A percentile compares a stretch with the other conserved stretches of the same genome.
These are phyloP conservation scores for Phalloptychus januarius DNA, from an alignment of 2,797 vertebrate species.

Conservation along the genomic window DNA sequence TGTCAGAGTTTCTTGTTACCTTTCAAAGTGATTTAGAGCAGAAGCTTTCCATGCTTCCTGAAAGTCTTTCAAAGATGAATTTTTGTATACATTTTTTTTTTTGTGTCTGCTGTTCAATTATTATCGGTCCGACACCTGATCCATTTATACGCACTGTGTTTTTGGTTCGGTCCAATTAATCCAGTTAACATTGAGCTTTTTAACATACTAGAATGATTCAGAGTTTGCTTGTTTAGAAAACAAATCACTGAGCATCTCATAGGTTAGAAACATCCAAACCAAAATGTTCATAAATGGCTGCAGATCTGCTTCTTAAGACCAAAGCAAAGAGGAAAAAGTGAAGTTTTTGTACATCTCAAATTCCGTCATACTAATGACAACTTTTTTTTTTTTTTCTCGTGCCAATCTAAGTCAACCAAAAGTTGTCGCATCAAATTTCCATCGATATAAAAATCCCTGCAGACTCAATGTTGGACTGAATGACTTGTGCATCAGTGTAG, in stretches of 20 bases:
- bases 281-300: not conserved
- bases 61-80: not conserved
- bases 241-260: not conserved
- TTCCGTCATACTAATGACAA: not conserved
- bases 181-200: not conserved
- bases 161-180: not conserved
- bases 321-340: not conserved
- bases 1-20: not conserved
- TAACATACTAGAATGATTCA: not conserved
- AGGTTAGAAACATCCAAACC: not conserved
- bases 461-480: slow-evolving; percentile 11
- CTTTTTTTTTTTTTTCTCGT: not conserved
- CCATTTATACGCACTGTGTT: not conserved
- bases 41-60: not conserved
- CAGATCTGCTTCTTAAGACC: not conserved
- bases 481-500: slow-evolving; percentile 23
- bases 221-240: not conserved
- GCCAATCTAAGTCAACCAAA: not conserved
- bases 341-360: not conserved
- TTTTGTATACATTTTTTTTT: not conserved
- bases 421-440: not conserved
- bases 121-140: not conserved
- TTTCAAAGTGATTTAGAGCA: not conserved
- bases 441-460: not conserved
- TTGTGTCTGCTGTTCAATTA: not conserved